phyloP scores from a whole-genome alignment of 2,888 invertebrate species.

The Myathropa florea region DNA sequence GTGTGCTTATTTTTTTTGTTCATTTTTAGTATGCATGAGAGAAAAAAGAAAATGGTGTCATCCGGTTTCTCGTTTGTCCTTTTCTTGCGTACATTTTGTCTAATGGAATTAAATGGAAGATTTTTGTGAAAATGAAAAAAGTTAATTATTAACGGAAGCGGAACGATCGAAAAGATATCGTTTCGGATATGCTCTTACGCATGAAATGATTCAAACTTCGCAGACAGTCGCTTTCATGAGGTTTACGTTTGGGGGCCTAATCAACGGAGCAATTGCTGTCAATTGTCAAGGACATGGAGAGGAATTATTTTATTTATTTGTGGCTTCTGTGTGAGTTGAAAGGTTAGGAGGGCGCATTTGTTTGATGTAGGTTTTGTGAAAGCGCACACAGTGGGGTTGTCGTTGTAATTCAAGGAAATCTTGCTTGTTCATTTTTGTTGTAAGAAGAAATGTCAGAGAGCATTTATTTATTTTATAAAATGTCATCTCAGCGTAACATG shows the following conservation, averaged over 20 bases:
- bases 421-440: neutral
- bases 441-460: neutral
- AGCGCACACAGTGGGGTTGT: neutral
- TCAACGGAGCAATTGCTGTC: neutral
- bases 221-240: neutral
- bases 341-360: neutral
- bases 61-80: conserved; percentile 10
- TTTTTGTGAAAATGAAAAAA: neutral
- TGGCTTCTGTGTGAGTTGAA: neutral
- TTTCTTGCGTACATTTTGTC: neutral
- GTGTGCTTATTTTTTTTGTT: neutral
- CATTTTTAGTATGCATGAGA: neutral
- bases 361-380: neutral
- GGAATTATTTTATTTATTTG: neutral
- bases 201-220: neutral
- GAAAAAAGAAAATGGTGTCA: conserved; percentile 59
- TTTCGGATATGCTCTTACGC: neutral
- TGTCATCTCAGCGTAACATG: neutral
- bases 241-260: neutral
- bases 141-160: neutral
- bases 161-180: neutral
- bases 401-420: neutral
- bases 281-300: neutral
- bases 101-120: conserved; percentile 1
- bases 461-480: neutral